A percentile compares a stretch with the other conserved stretches of the same genome.
phyloP scores from a whole-genome alignment of 2,797 vertebrate species.

The Rhyacichthys aspro region DNA sequence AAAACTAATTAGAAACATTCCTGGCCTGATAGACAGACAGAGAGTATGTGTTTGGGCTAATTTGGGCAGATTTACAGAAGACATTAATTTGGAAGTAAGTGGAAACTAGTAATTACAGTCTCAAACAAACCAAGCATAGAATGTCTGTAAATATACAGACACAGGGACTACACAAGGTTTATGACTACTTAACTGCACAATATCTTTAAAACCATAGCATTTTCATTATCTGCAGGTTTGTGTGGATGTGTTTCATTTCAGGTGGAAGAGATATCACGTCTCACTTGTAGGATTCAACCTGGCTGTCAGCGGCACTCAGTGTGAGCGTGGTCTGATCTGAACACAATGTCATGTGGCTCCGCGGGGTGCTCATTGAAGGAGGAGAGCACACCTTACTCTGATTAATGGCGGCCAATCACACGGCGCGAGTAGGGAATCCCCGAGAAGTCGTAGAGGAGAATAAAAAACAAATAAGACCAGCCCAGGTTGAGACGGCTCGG shows the following conservation, averaged over 20 bases:
- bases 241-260: not conserved
- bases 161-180: too few relatives aligned
- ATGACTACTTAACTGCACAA: too few relatives aligned
- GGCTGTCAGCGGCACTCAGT: slow-evolving; percentile 10
- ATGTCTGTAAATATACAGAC: too few relatives aligned
- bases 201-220: too few relatives aligned
- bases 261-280: slow-evolving; percentile 1
- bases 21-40: not conserved
- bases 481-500: slow-evolving; percentile 44
- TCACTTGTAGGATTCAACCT: slow-evolving; percentile 38
- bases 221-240: too few relatives aligned
- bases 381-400: slow-evolving; percentile 41
- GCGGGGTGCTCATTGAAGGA: slow-evolving; percentile 14
- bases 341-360: slow-evolving; percentile 33
- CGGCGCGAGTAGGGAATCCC: slow-evolving; percentile 68
- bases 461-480: slow-evolving; percentile 50
- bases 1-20: not conserved
- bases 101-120: too few relatives aligned
- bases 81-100: too few relatives aligned
- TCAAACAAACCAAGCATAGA: too few relatives aligned
- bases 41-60: not conserved
- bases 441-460: slow-evolving; percentile 43
- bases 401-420: slow-evolving; percentile 70
- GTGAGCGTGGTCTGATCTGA: slow-evolving; percentile 46
- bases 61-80: not conserved